Percentiles rank a stretch among this genome's conserved stretches.
These are phyloP conservation scores for Trichonephila clavipes DNA, from an alignment of 1,140 invertebrate species.

Conservation along the genomic window DNA sequence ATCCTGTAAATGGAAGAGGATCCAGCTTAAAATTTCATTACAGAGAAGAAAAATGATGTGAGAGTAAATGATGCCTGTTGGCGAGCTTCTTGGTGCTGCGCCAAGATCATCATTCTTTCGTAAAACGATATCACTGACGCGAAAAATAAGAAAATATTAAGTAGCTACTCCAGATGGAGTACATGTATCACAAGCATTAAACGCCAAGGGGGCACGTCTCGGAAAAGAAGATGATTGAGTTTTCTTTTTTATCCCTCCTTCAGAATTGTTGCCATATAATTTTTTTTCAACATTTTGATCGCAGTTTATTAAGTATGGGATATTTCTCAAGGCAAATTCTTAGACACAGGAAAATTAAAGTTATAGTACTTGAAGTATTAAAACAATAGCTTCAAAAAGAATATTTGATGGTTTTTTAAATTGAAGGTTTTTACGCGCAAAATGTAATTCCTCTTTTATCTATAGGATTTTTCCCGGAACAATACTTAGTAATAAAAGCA, in stretches of 20 bases:
- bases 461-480: too few species aligned
- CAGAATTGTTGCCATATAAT: background rate
- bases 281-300: background rate
- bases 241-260: background rate
- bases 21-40: constrained; percentile 17
- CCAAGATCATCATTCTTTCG: constrained; percentile 12
- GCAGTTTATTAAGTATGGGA: background rate
- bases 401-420: too few species aligned
- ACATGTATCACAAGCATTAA: background rate
- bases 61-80: background rate
- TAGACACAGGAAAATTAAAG: too few species aligned
- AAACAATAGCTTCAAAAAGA: too few species aligned
- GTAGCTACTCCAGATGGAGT: background rate
- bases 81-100: background rate
- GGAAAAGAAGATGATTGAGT: background rate
- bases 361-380: too few species aligned
- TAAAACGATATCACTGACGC: background rate
- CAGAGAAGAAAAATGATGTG: background rate
- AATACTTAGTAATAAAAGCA: too few species aligned
- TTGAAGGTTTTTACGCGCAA: too few species aligned
- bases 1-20: background rate
- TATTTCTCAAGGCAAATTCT: background rate
- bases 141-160: constrained; percentile 1
- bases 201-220: background rate
- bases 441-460: too few species aligned